phyloP scores from a whole-genome alignment of 2,888 invertebrate species.

The Lepeophtheirus nordmannii region DNA sequence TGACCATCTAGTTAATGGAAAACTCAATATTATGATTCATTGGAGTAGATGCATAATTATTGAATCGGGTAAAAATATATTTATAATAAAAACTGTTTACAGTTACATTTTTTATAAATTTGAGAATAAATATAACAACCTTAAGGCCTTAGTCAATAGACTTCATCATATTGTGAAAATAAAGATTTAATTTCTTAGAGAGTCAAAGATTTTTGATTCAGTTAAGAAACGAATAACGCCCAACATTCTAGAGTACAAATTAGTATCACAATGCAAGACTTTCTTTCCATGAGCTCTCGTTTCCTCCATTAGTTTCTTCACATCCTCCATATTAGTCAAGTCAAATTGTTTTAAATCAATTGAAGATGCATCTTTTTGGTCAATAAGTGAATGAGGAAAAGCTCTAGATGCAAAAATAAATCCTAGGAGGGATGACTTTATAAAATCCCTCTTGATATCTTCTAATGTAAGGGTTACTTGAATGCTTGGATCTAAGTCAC shows the following conservation, averaged over 20 bases:
- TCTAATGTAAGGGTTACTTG: not conserved
- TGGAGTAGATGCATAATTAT: too few species aligned
- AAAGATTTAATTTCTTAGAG: not conserved
- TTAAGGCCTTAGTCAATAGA: too few species aligned
- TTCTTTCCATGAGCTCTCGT: not conserved
- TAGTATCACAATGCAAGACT: not conserved
- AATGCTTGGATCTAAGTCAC: not conserved
- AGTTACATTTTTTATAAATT: too few species aligned
- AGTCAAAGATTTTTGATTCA: not conserved
- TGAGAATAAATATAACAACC: too few species aligned
- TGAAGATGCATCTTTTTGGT: not conserved
- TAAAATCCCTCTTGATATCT: not conserved
- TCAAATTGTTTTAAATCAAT: not conserved
- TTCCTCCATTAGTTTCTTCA: not conserved
- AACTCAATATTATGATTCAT: too few species aligned
- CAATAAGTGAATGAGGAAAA: not conserved
- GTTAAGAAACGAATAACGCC: not conserved
- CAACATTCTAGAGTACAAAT: not conserved
- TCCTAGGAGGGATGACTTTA: not conserved
- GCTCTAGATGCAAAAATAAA: not conserved
- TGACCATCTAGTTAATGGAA: too few species aligned
- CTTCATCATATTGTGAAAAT: too few species aligned
- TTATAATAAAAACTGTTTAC: too few species aligned
- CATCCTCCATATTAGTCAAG: not conserved
- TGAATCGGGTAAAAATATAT: too few species aligned